These are phyloP conservation scores for Drosophila kepulauana DNA, from an alignment of 1,140 invertebrate genomes.

Conservation along the genomic window DNA sequence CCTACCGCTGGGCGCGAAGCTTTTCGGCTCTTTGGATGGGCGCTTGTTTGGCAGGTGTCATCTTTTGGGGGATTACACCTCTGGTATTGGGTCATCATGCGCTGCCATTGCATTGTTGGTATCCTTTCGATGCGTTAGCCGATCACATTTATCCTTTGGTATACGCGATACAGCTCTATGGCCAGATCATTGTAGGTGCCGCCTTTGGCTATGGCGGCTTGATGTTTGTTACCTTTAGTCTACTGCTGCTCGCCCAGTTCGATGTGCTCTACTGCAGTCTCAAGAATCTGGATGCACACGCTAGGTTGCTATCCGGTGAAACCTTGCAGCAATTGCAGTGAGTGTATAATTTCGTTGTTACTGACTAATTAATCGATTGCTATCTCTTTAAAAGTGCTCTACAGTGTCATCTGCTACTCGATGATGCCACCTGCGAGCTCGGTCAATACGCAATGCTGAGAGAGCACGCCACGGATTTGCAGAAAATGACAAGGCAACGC, in stretches of 20 bases:
- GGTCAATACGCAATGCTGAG: slow-evolving; percentile 69
- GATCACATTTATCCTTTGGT: slow-evolving; percentile 51
- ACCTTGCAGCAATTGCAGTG: slow-evolving; percentile 51
- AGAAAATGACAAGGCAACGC: slow-evolving; percentile 4
- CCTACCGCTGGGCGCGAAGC: slow-evolving; percentile 38
- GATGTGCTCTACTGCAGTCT: slow-evolving; percentile 81
- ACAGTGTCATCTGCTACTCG: slow-evolving; percentile 50
- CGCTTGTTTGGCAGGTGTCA: slow-evolving; percentile 57
- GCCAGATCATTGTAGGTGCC: slow-evolving; percentile 64
- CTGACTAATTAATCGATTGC: too few species aligned
- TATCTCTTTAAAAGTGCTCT: slow-evolving; percentile 27
- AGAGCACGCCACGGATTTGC: slow-evolving; percentile 63
- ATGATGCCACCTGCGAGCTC: slow-evolving; percentile 54
- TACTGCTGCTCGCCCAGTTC: slow-evolving; percentile 70
- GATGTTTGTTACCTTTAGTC: slow-evolving; percentile 65
- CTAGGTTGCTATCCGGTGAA: slow-evolving; percentile 47
- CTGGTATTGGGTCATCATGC: slow-evolving; percentile 54
- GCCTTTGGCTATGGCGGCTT: slow-evolving; percentile 58
- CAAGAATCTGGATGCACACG: slow-evolving; percentile 75
- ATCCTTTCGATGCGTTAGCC: slow-evolving; percentile 74
- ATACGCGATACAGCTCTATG: slow-evolving; percentile 67
- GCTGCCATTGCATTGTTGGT: slow-evolving; percentile 74
- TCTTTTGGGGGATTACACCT: slow-evolving; percentile 65
- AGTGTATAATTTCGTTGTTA: slow-evolving; percentile 14
- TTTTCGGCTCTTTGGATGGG: slow-evolving; percentile 56